Conservation (phyloP, 2,113 vertebrate species). For the Beaufortia kweichowensis region DNA sequence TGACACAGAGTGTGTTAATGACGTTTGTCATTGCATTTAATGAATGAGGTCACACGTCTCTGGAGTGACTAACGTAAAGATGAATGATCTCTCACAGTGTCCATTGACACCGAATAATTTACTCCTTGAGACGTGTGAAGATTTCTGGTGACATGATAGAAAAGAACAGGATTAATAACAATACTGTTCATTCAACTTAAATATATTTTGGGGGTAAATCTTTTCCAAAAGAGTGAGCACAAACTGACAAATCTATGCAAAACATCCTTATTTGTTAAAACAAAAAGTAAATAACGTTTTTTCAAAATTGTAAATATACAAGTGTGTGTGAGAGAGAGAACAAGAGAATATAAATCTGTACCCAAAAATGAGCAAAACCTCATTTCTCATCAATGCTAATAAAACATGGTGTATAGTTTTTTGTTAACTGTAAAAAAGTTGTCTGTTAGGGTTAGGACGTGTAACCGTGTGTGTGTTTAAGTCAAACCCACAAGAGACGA, state of each 20-base stretch:
- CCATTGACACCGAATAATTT: constrained; percentile 32
- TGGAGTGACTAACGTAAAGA: constrained; percentile 33
- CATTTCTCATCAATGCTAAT: too few relatives aligned
- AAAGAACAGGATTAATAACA: background rate
- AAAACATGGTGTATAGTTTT: too few relatives aligned
- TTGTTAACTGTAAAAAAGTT: too few relatives aligned
- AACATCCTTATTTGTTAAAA: too few relatives aligned
- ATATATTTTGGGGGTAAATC: too few relatives aligned
- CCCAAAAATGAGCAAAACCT: background rate
- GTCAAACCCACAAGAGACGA: background rate
- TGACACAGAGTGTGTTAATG: constrained; percentile 32
- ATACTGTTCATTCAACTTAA: too few relatives aligned
- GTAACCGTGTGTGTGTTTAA: background rate
- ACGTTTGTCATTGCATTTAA: constrained; percentile 14
- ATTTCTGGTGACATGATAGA: background rate
- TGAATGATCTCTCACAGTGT: constrained; percentile 30
- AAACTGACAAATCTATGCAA: too few relatives aligned
- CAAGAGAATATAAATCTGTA: background rate
- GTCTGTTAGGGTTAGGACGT: too few relatives aligned
- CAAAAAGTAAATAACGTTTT: too few relatives aligned
- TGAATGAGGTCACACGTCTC: constrained; percentile 43
- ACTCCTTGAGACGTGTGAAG: constrained; percentile 30
- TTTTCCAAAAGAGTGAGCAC: too few relatives aligned
- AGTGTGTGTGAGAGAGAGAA: too few relatives aligned
- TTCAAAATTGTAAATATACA: too few relatives aligned